phyloP scores from a whole-genome alignment of 2,888 invertebrate species.

The Heliconius ismenius region DNA sequence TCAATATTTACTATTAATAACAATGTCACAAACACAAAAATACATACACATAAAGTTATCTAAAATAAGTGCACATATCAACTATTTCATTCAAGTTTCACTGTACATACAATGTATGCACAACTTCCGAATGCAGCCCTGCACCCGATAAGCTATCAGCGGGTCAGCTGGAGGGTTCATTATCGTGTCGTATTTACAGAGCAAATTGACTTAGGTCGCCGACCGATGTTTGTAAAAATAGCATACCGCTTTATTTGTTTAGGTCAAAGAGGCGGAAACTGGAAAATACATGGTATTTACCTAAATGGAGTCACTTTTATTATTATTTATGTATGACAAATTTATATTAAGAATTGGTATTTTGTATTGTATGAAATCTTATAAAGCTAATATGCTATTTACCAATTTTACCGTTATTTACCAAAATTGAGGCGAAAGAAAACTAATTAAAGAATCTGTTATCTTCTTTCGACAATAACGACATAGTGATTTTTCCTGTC shows the following conservation, averaged over 20 bases:
- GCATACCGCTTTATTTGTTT: constrained; percentile 37
- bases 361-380: neutral
- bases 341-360: neutral
- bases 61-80: constrained; percentile 2
- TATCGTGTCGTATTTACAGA: constrained; percentile 43
- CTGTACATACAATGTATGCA: constrained; percentile 22
- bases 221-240: constrained; percentile 36
- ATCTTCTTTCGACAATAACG: neutral
- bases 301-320: neutral
- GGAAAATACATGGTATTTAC: constrained; percentile 1
- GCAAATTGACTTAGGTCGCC: constrained; percentile 46
- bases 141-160: constrained; percentile 49
- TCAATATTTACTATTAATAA: neutral
- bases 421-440: neutral
- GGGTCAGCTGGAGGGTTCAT: constrained; percentile 49
- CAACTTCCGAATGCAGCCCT: constrained; percentile 47
- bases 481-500: neutral
- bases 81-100: constrained; percentile 18
- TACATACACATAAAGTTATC: neutral
- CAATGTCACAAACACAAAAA: neutral
- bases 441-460: neutral
- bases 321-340: constrained; percentile 4
- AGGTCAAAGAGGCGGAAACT: constrained; percentile 20
- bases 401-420: neutral
- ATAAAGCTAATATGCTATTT: neutral